A percentile compares a stretch with the other conserved stretches of the same genome.
phyloP scores from a whole-genome alignment of 2,113 vertebrate species.

The Atherinomorus stipes region DNA sequence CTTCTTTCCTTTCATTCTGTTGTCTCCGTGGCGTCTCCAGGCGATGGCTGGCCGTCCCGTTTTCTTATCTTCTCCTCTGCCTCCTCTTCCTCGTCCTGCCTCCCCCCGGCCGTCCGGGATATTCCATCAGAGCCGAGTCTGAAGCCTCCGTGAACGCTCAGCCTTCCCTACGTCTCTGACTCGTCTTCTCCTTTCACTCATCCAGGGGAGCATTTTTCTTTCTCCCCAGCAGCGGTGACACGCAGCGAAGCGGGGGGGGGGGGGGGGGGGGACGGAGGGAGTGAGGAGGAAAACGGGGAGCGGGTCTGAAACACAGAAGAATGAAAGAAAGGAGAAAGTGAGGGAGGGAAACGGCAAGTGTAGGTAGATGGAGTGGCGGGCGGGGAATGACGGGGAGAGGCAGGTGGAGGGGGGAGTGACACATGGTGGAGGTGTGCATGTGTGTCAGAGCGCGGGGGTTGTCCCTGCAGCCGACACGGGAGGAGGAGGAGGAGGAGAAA shows the following conservation, averaged over 20 bases:
- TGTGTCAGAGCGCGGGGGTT: conserved; percentile 67
- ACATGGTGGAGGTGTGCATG: conserved; percentile 74
- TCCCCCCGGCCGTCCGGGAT: conserved; percentile 54
- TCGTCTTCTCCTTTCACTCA: conserved; percentile 34
- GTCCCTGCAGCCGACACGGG: conserved; percentile 58
- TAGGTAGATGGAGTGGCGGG: conserved; percentile 66
- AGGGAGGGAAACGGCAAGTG: conserved; percentile 50
- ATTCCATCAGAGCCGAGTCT: conserved; percentile 68
- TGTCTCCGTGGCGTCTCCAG: conserved; percentile 64
- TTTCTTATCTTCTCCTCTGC: conserved; percentile 30
- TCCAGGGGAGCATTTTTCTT: conserved; percentile 57
- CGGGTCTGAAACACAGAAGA: neutral
- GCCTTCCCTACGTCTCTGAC: conserved; percentile 36
- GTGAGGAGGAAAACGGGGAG: conserved; percentile 42
- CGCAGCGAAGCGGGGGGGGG: conserved; percentile 41
- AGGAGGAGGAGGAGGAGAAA: conserved; percentile 63
- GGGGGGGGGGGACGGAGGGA: conserved; percentile 27
- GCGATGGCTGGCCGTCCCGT: conserved; percentile 40
- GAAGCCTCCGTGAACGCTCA: conserved; percentile 33
- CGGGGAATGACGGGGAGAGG: conserved; percentile 66
- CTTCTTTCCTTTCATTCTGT: conserved; percentile 9
- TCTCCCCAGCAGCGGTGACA: conserved; percentile 65
- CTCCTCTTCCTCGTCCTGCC: conserved; percentile 43
- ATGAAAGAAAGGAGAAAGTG: conserved; percentile 11
- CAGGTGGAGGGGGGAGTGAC: conserved; percentile 74